phyloP scores from a whole-genome alignment of 2,888 invertebrate species.

The Xestia xanthographa region DNA sequence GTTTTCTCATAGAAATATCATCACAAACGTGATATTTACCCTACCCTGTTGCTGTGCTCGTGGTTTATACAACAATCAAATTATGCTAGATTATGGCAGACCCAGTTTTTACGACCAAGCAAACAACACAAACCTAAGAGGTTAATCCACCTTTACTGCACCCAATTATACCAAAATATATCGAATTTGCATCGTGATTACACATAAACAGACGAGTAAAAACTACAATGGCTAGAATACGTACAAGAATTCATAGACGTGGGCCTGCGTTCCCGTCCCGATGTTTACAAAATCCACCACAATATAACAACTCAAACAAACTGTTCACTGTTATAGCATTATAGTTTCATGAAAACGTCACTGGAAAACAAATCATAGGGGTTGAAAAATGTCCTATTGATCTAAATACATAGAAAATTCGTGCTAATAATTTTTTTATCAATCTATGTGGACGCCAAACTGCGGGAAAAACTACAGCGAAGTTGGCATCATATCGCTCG shows the following conservation, averaged over 20 bases:
- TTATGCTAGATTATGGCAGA: slow-evolving; percentile 73
- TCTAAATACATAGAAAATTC: slow-evolving; percentile 87
- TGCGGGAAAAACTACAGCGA: slow-evolving; percentile 90
- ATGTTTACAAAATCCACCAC: slow-evolving; percentile 89
- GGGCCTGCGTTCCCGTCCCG: slow-evolving; percentile 87
- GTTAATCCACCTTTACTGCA: slow-evolving; percentile 74
- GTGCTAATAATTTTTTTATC: slow-evolving; percentile 82
- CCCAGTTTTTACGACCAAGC: slow-evolving; percentile 74
- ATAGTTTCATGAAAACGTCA: slow-evolving; percentile 80
- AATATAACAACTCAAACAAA: slow-evolving; percentile 79
- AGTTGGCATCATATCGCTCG: slow-evolving; percentile 79
- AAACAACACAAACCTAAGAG: slow-evolving; percentile 79
- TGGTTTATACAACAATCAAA: slow-evolving; percentile 72
- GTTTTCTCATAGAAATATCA: slow-evolving; percentile 51
- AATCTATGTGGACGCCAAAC: slow-evolving; percentile 89
- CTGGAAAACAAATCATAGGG: slow-evolving; percentile 77
- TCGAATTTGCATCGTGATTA: slow-evolving; percentile 65
- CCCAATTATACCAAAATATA: slow-evolving; percentile 69
- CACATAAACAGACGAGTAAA: slow-evolving; percentile 73
- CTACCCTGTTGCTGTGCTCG: slow-evolving; percentile 72
- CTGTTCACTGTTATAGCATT: slow-evolving; percentile 84
- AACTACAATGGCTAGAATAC: slow-evolving; percentile 85
- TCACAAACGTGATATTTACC: slow-evolving; percentile 58
- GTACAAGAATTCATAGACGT: slow-evolving; percentile 90
- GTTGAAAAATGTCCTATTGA: slow-evolving; percentile 76